Conservation (phyloP, 1,140 invertebrate genomes). For the Euwallacea similis region DNA sequence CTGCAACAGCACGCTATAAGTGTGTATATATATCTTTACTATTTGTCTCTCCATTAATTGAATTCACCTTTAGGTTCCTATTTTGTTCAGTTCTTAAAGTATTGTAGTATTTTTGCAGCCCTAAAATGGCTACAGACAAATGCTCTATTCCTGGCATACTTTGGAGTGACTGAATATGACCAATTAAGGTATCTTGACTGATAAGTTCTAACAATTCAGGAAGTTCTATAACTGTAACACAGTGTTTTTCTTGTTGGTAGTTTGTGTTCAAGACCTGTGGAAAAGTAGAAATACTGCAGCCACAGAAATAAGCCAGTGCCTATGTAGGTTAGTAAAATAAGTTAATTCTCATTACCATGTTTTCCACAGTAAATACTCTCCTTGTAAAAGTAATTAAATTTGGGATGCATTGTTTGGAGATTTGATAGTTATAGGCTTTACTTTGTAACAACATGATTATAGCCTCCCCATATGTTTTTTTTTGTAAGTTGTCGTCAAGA, state of each 20-base stretch:
- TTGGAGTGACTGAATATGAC: slow-evolving; percentile 46
- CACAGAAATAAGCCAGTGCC: no score
- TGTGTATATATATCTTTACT: no score
- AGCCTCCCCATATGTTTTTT: slow-evolving; percentile 46
- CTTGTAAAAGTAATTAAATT: slow-evolving; percentile 57
- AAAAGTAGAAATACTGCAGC: not conserved
- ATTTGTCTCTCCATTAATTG: not conserved
- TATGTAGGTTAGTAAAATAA: slow-evolving; percentile 25
- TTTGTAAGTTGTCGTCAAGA: slow-evolving; percentile 55
- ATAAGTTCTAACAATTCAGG: slow-evolving; percentile 52
- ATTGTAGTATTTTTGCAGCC: slow-evolving; percentile 55
- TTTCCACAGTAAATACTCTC: slow-evolving; percentile 43
- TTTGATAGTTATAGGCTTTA: slow-evolving; percentile 47
- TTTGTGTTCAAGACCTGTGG: slow-evolving; percentile 44
- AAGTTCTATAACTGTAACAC: slow-evolving; percentile 55
- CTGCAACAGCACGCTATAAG: not conserved
- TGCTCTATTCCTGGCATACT: slow-evolving; percentile 45
- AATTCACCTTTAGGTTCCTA: slow-evolving; percentile 18
- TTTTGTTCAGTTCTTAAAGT: slow-evolving; percentile 13
- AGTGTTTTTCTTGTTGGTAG: slow-evolving; percentile 40
- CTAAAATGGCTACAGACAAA: slow-evolving; percentile 55
- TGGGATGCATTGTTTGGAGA: slow-evolving; percentile 49
- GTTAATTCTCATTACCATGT: slow-evolving; percentile 38
- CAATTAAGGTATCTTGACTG: slow-evolving; percentile 46
- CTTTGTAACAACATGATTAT: slow-evolving; percentile 46